phyloP scores from a whole-genome alignment of 2,888 invertebrate genomes.

The Drymonia ruficornis region DNA sequence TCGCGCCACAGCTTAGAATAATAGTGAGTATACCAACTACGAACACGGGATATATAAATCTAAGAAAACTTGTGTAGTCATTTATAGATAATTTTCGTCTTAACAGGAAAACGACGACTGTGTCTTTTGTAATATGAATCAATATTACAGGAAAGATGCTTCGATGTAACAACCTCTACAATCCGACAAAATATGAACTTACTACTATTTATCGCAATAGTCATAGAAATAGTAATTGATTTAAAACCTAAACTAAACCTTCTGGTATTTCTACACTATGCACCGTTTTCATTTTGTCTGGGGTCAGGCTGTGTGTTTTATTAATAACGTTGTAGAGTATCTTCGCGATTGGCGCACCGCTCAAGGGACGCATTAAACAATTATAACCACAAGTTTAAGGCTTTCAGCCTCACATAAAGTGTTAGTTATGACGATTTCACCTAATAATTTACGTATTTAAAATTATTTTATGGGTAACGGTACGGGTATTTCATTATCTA shows the following conservation, averaged over 20 bases:
- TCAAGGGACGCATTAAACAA: conserved; percentile 42
- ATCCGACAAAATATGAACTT: too few species aligned
- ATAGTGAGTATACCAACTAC: conserved; percentile 26
- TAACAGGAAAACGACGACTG: too few species aligned
- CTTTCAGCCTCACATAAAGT: conserved; percentile 44
- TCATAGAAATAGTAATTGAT: too few species aligned
- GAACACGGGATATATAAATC: not conserved
- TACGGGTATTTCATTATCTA: too few species aligned
- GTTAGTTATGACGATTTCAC: not conserved
- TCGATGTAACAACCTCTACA: too few species aligned
- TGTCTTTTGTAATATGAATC: too few species aligned
- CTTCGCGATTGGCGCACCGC: conserved; percentile 41
- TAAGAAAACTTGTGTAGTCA: not conserved
- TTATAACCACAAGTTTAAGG: conserved; percentile 37
- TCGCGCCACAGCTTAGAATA: conserved; percentile 42
- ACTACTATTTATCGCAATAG: too few species aligned
- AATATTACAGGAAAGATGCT: too few species aligned
- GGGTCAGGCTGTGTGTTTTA: conserved; percentile 55
- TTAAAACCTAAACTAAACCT: not conserved
- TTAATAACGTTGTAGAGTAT: conserved; percentile 53
- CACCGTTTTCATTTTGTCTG: conserved; percentile 29
- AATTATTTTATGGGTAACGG: too few species aligned
- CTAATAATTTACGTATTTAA: not conserved
- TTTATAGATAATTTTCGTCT: too few species aligned
- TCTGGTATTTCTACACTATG: not conserved